phyloP scores from a whole-genome alignment of 2,888 invertebrate species.

The Anodontia alba region DNA sequence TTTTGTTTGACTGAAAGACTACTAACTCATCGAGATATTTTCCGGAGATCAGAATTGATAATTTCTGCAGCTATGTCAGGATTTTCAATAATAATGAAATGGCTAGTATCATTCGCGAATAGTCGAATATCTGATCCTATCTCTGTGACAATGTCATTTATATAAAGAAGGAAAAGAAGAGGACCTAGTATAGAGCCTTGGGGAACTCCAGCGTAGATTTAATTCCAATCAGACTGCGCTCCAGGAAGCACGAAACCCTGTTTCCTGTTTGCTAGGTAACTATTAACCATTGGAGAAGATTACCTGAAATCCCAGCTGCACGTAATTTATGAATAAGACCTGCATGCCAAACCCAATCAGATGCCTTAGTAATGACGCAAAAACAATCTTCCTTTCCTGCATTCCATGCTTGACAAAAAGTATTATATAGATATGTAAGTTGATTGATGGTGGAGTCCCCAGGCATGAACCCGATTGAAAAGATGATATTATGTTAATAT shows the following conservation, averaged over 20 bases:
- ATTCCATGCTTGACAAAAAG: not conserved
- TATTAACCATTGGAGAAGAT: not conserved
- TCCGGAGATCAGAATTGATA: not conserved
- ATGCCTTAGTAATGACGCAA: not conserved
- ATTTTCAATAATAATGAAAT: not conserved
- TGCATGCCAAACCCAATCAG: not conserved
- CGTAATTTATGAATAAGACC: not conserved
- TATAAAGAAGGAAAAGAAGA: not conserved
- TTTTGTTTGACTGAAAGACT: not conserved
- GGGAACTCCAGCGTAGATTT: not conserved
- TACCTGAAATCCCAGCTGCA: not conserved
- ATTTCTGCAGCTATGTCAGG: not conserved
- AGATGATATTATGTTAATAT: not conserved
- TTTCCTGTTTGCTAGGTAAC: not conserved
- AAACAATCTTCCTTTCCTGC: not conserved
- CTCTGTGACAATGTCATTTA: not conserved
- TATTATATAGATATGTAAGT: not conserved
- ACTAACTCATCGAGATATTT: not conserved
- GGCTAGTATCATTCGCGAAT: not conserved
- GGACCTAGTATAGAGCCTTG: not conserved
- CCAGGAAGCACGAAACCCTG: not conserved
- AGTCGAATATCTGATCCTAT: not conserved
- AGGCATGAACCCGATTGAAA: not conserved
- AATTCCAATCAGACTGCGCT: not conserved
- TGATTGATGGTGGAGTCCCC: not conserved